Base-by-base conservation (phyloP, 1,140 invertebrate genomes). In the Dendrolimus punctatus region DNA sequence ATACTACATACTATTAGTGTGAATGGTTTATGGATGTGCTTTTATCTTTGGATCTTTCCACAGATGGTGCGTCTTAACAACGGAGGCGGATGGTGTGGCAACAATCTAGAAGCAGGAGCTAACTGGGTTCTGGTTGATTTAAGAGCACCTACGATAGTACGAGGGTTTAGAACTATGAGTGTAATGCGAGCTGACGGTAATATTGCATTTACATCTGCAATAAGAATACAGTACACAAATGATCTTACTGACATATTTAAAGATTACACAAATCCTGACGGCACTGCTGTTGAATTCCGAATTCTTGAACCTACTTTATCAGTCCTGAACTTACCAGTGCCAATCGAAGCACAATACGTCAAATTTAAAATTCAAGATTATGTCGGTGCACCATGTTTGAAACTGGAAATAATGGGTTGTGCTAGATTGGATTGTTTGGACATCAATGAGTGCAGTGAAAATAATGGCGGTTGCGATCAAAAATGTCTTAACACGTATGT, bases 381-480 rank as follows among this genome's bases (percentile, higher is more conserved):
- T 73, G 91, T 95, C 5, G 92, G 91, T 4, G 95, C 95, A 5
- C 96, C 96, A 4, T 99, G 97, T 68, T 83, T 98, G 51, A 95
- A 96, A 77, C 73, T 99, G 41, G 97, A 99, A 89, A 89, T 98
- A 9, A 96, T 98, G 93, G 97, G 96, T 6, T 98, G 96, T 80
- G 95, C 94, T 0, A 89, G 95, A 60, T 88, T 97, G 59, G 96
- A 97, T 70, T 99, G 97, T 76, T 89, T 90, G 6, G 97, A 99
- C 77, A 92, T 98, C 39, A 98, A 99, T 73, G 97, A 99, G 82
- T 99, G 97, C 81, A 89, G 90, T 48, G 89, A 89, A 10, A 93
- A 94, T 57, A 99, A 99, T 79, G 97, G 97, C 6, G 96, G 95
- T 10, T 99, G 97, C 82, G 94, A 98, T 71, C 96, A 98, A 71